Base-by-base conservation (phyloP, 1,140 invertebrate species). In the Gerris buenoi region DNA sequence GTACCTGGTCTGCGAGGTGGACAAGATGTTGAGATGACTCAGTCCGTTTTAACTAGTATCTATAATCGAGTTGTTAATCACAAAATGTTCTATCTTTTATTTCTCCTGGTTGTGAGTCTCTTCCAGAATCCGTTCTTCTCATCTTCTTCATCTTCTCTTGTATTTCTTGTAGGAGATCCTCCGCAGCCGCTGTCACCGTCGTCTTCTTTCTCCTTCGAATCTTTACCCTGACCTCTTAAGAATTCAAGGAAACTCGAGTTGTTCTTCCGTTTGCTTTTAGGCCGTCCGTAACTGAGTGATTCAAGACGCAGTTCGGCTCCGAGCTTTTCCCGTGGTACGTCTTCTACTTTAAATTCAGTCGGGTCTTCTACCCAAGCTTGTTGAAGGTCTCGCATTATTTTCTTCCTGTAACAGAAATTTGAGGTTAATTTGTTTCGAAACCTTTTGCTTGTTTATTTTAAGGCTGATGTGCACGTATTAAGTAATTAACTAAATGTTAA, bases 371-470 rank as follows among this genome's bases (percentile, higher is more conserved):
- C 58, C 58, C 58, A 60, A 5, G 58, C 58, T 60, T 60, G 58
- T 60, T 60, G 58, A 3, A 60, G 22, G 15, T 60, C 58, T 60
- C 58, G 58, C 58, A 60, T 60, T 60, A 60, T 60, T 60, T 60
- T 60, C 23, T 60, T 60, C 23, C 58, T 60, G 23, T 14, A 60
- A 22, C 15, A 60, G 3, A 60, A 60, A n/a, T n/a, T n/a, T n/a
- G n/a, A n/a, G n/a, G n/a, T n/a, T n/a, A n/a, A n/a, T n/a, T n/a
- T n/a, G n/a, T n/a, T n/a, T n/a, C n/a, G n/a, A n/a, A n/a, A n/a
- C n/a, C n/a, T n/a, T n/a, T n/a, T n/a, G n/a, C n/a, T n/a, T n/a
- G n/a, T n/a, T n/a, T n/a, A n/a, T n/a, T n/a, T n/a, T n/a, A n/a
- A n/a, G n/a, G n/a, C n/a, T n/a, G n/a, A n/a, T n/a, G n/a, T n/a